Conservation (phyloP, 2,888 invertebrate genomes). For the Acanthopleura granulata region DNA sequence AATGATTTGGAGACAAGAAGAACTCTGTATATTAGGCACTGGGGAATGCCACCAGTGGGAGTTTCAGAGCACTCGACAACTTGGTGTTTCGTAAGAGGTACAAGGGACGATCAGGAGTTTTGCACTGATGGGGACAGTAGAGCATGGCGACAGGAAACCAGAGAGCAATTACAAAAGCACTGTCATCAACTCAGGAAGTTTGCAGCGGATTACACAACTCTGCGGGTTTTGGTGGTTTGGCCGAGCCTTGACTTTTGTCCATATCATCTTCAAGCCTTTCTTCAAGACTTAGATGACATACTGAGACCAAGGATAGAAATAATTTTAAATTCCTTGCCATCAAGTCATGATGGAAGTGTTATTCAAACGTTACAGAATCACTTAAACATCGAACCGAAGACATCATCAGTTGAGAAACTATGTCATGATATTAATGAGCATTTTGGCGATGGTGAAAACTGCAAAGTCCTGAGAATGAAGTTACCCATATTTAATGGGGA, state of each 20-base stretch:
- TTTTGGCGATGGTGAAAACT: background rate
- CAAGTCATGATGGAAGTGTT: background rate
- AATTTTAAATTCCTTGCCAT: background rate
- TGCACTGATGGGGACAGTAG: constrained; percentile 26
- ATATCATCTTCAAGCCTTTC: constrained; percentile 22
- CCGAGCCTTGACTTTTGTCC: constrained; percentile 22
- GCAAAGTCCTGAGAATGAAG: background rate
- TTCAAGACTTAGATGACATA: constrained; percentile 20
- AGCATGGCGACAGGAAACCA: constrained; percentile 32
- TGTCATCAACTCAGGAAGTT: constrained; percentile 32
- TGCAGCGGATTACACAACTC: constrained; percentile 33
- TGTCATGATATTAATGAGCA: constrained; percentile 24
- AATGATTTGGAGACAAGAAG: constrained; percentile 19
- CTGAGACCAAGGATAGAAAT: constrained; percentile 17
- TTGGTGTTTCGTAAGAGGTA: constrained; percentile 26
- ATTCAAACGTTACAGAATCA: constrained; percentile 14
- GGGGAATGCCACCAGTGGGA: constrained; percentile 20
- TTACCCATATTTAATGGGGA: too few species aligned
- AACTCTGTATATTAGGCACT: constrained; percentile 20
- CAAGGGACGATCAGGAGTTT: constrained; percentile 38
- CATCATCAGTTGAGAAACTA: constrained; percentile 16
- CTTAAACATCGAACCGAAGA: background rate
- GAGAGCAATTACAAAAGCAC: constrained; percentile 25
- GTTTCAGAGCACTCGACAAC: constrained; percentile 28
- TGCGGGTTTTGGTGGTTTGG: constrained; percentile 34